Percentiles rank a stretch among this genome's conserved stretches.
These are phyloP conservation scores for Hecatera dysodea DNA, from an alignment of 2,888 invertebrate genomes.

Conservation along the genomic window DNA sequence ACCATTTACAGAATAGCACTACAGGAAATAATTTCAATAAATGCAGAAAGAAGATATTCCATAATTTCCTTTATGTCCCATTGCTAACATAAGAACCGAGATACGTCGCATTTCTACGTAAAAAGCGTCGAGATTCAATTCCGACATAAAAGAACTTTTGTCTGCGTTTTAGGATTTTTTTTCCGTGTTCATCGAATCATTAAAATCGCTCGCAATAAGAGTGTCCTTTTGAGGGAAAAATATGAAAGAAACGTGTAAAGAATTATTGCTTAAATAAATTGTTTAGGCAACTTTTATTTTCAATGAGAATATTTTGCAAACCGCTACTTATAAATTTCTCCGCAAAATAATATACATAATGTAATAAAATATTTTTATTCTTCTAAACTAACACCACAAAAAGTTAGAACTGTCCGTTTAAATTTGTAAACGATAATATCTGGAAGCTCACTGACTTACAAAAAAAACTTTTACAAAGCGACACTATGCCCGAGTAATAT, in stretches of 20 bases:
- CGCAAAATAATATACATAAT: no score
- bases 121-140: constrained; percentile 56
- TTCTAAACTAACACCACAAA: no score
- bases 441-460: no score
- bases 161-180: constrained; percentile 42
- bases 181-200: constrained; percentile 57
- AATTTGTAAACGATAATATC: no score
- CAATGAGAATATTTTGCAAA: constrained; percentile 7
- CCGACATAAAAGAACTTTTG: constrained; percentile 49
- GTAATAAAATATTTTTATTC: background rate
- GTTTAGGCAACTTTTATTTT: constrained; percentile 42
- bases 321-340: no score
- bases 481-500: no score
- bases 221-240: constrained; percentile 53
- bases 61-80: constrained; percentile 25
- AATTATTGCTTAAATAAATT: constrained; percentile 59
- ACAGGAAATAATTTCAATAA: background rate
- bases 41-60: constrained; percentile 1
- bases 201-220: constrained; percentile 59
- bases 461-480: no score
- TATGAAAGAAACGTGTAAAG: constrained; percentile 55
- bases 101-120: constrained; percentile 44
- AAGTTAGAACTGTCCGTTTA: no score
- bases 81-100: constrained; percentile 35
- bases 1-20: no score